phyloP scores from a whole-genome alignment of 2,113 vertebrate genomes.

The Mixornis gularis region DNA sequence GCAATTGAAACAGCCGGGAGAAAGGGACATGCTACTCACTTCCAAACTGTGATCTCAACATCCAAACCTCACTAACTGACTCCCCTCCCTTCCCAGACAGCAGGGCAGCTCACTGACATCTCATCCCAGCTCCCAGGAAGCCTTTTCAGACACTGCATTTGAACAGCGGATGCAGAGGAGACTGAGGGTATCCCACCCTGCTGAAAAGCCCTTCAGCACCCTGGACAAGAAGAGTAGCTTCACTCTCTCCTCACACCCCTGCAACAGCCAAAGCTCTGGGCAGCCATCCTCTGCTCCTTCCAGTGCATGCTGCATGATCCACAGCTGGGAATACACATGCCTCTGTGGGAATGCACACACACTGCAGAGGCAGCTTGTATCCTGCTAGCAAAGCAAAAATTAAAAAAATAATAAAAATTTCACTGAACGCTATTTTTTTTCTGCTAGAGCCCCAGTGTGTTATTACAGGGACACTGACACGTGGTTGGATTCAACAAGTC shows the following conservation, averaged over 20 bases:
- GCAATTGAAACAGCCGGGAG: neutral
- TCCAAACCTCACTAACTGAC: neutral
- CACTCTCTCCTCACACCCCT: accelerated
- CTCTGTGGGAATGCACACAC: neutral
- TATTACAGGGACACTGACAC: neutral
- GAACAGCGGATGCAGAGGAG: neutral
- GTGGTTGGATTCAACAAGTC: neutral
- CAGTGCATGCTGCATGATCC: accelerated
- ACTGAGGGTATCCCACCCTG: accelerated
- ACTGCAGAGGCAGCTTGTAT: neutral
- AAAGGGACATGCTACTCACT: neutral
- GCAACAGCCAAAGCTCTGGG: accelerated
- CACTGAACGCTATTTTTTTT: neutral
- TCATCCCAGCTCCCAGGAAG: neutral
- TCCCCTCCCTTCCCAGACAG: neutral
- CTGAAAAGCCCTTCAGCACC: conserved; percentile 34
- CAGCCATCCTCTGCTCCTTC: neutral
- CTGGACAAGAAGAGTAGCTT: conserved; percentile 39
- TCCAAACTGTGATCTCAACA: neutral
- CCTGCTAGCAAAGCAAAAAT: neutral
- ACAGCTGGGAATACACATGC: neutral
- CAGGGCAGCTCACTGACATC: neutral
- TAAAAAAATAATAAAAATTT: neutral
- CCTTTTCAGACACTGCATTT: neutral
- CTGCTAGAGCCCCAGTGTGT: neutral